A percentile compares a stretch with the other conserved stretches of the same genome.
These are phyloP conservation scores for Drosophila yakuba DNA, from an alignment of 1,140 invertebrate species.

Conservation along the genomic window DNA sequence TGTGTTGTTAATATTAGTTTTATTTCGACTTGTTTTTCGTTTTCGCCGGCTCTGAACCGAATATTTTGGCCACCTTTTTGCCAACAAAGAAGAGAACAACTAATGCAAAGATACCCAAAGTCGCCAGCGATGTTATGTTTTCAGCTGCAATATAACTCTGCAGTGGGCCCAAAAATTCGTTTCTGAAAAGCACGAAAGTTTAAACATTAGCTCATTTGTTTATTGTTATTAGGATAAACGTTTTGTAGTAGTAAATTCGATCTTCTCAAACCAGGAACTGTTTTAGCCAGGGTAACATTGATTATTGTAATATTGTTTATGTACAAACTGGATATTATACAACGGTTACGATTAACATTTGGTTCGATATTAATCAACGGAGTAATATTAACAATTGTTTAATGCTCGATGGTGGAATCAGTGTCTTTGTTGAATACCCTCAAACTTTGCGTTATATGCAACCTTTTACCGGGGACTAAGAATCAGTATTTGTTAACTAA, in stretches of 20 bases:
- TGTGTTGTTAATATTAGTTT: conserved; percentile 3
- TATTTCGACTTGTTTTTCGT: conserved; percentile 57
- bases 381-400: background rate
- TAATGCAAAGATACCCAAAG: conserved; percentile 24
- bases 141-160: conserved; percentile 28
- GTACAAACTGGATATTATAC: conserved; percentile 40
- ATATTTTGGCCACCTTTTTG: conserved; percentile 31
- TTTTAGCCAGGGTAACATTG: conserved; percentile 16
- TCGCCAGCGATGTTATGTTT: conserved; percentile 30
- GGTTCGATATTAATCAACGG: background rate
- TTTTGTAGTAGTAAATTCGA: conserved; percentile 16
- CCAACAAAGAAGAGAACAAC: conserved; percentile 20
- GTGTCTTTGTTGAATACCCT: conserved; percentile 3
- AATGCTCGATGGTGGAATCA: background rate
- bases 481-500: conserved; percentile 25
- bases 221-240: too few species aligned
- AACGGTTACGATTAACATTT: conserved; percentile 24
- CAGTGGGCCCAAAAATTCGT: conserved; percentile 46
- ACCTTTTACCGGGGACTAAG: conserved; percentile 21
- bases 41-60: conserved; percentile 24
- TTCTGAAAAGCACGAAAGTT: conserved; percentile 28
- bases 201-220: background rate
- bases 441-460: conserved; percentile 19
- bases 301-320: conserved; percentile 16
- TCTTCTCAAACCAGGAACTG: conserved; percentile 27